Base-by-base conservation (phyloP, 2,888 invertebrate genomes). In the Diploptera punctata region DNA sequence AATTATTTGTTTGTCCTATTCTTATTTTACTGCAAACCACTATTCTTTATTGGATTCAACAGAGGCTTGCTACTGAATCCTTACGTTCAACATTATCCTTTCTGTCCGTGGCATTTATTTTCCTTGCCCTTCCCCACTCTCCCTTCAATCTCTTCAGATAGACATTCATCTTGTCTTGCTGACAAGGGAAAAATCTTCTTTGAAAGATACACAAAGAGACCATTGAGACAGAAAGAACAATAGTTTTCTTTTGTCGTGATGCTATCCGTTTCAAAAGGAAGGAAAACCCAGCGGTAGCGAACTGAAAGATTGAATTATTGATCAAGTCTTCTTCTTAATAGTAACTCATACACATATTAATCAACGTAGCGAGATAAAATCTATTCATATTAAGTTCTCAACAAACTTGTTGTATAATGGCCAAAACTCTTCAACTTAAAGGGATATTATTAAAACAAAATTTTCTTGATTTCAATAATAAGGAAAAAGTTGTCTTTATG, bases 141-240 rank as follows among this genome's bases (percentile, higher is more conserved):
- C 26, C 65, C 18, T 65, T 69, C 69, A 69, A 60, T 69, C 69
- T 69, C 69, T 44, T 65, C 60, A 43, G 54, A 69, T 69, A 57
- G 69, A 60, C 69, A 69, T 69, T 69, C 69, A 57, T 69, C 69
- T 69, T 60, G 60, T 69, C 69, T 38, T 60, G 44, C 69, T 69
- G 69, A 69, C 69, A 69, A 69, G 69, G 47, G 47, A 65, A 47
- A 47, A 65, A 65, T 47, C 47, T 65, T 44, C 47, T 65, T 65
- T 65, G 44, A 47, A 65, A 26, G 60, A 44, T 69, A 69, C 69
- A 72, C 69, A 72, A 72, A 69, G 65, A 49, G 57, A 21, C 62
- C 72, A 65, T 65, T 72, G 68, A 69, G 49, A 18, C 47, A 68
- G 68, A 72, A 69, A 72, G 72, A 72, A 72, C 72, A 72, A 72